Evolutionary conservation across 1,140 invertebrate species (phyloP), one percentile per base, ranked within the genome.

Genomic region (Bursaphelenchus mucronatus): DNA sequence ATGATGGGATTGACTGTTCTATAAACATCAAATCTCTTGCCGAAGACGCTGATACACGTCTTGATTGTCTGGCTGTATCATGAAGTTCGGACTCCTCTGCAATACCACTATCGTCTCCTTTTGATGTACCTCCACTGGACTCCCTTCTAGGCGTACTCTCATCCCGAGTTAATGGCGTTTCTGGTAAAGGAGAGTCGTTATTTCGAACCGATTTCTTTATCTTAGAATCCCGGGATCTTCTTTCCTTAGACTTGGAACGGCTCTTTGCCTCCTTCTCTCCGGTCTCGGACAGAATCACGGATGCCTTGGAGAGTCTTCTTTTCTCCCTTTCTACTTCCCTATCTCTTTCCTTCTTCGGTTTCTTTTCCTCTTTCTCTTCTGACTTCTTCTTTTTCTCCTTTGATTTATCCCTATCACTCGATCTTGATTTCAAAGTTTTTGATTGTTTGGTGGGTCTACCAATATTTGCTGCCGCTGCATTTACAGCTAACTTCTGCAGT

Each of bases 101-200:
- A 41, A 73, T 73, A n/a, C 74, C 71, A 10, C 61, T 68, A 45
- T 73, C 71, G 41, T 76, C 71, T 13, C 73, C 70, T 64, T 73
- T 73, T 40, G 71, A 73, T 7, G 71, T 73, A 56, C 71, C 71
- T 21, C 71, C 71, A 53, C 74, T 76, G 11, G 71, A 73, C 30
- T 73, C 71, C 10, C 71, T n/a, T 9, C 45, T 68, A 10, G 68
- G 74, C 30, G 61, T 43, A 1, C 73, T 39, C 8, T 68, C 65
- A 58, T 66, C 13, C 1, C 63, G 11, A 13, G n/a, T 13, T 19
- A 10, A 15, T 7, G 13, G 13, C n/a, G n/a, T 30, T n/a, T n/a
- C 54, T 44, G 4, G 1, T 44, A 15, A 3, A 59, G 13, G 13
- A 17, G 43, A 1, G 57, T 39, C 11, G 57, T 59, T 50, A 30